Evolutionary conservation across 1,140 invertebrate genomes (phyloP).

Genomic region (Zophobas morio): DNA sequence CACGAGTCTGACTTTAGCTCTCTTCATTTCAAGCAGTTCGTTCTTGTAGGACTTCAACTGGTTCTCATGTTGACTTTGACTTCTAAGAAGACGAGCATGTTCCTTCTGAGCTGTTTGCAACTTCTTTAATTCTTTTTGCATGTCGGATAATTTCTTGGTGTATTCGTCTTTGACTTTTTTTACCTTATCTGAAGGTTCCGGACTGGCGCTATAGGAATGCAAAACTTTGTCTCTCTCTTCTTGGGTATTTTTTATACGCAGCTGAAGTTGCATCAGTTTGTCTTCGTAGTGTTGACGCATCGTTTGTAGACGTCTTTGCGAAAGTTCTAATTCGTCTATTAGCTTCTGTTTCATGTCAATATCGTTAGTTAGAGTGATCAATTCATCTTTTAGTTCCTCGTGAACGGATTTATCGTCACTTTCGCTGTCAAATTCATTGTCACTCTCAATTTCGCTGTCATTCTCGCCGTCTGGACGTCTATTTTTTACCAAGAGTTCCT

Average conservation of each 20-base stretch:
- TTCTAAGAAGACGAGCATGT: constrained; percentile 86
- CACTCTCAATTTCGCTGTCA: constrained; percentile 67
- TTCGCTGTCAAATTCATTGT: constrained; percentile 76
- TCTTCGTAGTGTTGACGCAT: constrained; percentile 95
- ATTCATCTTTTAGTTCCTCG: constrained; percentile 73
- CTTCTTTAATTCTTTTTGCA: constrained; percentile 91
- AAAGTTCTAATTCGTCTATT: constrained; percentile 93
- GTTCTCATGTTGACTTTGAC: constrained; percentile 87
- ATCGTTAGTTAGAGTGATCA: constrained; percentile 89
- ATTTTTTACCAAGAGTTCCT: constrained; percentile 68
- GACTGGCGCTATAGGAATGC: constrained; percentile 70
- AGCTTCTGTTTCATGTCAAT: constrained; percentile 94
- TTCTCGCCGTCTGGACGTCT: constrained; percentile 63
- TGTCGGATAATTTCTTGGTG: constrained; percentile 85
- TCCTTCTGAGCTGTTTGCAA: constrained; percentile 92
- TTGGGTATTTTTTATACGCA: constrained; percentile 90
- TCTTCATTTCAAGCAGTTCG: constrained; percentile 92
- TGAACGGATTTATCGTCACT: constrained; percentile 67
- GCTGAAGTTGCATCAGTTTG: constrained; percentile 90
- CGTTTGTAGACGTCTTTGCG: constrained; percentile 85
- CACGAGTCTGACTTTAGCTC: constrained; percentile 90
- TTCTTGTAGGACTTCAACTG: constrained; percentile 84
- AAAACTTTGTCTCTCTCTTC: constrained; percentile 94
- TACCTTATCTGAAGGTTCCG: constrained; percentile 81
- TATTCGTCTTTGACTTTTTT: constrained; percentile 93